These are phyloP conservation scores for Tolmerus cingulatus DNA, from an alignment of 2,888 invertebrate genomes.

Conservation along the genomic window DNA sequence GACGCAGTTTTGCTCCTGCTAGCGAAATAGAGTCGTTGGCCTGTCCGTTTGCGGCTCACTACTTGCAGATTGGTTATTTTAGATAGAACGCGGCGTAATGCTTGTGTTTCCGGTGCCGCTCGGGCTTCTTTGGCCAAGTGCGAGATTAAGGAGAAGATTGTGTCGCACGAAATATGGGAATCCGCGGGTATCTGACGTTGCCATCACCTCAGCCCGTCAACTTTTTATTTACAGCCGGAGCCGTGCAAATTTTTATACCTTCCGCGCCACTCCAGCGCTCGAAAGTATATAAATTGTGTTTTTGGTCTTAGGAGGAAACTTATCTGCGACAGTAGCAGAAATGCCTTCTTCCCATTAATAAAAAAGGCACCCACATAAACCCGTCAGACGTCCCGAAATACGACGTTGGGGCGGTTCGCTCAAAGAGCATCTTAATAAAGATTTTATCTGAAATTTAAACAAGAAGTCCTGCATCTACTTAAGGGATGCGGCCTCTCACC, in stretches of 20 bases:
- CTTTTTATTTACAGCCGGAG: constrained; percentile 38
- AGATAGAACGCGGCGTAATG: neutral
- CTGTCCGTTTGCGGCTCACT: neutral
- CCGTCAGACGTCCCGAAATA: neutral
- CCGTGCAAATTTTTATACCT: neutral
- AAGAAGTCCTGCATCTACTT: constrained; percentile 42
- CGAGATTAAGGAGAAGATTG: constrained; percentile 46
- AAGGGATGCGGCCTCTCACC: constrained; percentile 31
- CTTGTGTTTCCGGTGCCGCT: constrained; percentile 38
- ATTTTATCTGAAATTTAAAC: constrained; percentile 40
- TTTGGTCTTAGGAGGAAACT: neutral
- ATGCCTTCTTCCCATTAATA: constrained; percentile 11
- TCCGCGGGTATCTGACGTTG: constrained; percentile 25
- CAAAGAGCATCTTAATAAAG: constrained; percentile 20
- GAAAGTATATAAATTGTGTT: neutral
- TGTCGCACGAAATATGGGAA: constrained; percentile 39
- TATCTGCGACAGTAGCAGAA: constrained; percentile 29
- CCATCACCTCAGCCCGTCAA: constrained; percentile 36
- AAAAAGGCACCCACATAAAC: constrained; percentile 36
- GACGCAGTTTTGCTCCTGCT: neutral
- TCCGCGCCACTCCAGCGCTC: neutral
- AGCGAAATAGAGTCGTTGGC: neutral
- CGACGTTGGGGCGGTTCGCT: neutral
- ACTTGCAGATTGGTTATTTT: neutral
- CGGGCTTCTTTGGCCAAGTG: constrained; percentile 41